Evolutionary conservation across 1,140 invertebrate species (phyloP), one percentile per base, ranked within the genome.

Genomic region (Periplaneta americana): DNA sequence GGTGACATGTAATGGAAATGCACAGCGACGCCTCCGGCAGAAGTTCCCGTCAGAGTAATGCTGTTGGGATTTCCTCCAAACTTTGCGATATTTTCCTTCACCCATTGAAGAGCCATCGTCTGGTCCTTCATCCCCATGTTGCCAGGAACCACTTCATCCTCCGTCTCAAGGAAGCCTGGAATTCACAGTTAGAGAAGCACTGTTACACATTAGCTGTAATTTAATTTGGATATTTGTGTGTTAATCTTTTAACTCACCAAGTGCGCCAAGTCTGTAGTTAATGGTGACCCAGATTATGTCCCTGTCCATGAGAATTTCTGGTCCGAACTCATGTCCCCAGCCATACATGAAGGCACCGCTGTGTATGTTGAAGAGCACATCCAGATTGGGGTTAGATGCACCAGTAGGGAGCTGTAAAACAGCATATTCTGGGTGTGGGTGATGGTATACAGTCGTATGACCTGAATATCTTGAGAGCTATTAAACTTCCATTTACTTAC

Each of bases 101-200:
- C 87, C 93, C 93, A 94, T 82, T 90, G 87, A 4, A 94, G 82
- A 6, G 93, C 93, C 80, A 90, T 85, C 0, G 89, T 86, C 85
- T 94, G 93, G 87, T 95, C 94, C 85, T 92, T 92, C 5, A 95
- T 83, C 0, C 93, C 93, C 57, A 88, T 89, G 86, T 94, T 94
- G 1, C 93, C 93, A 4, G 91, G 89, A 4, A 89, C 86, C 5
- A 87, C 85, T 0, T 87, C 85, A 82, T 93, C 91, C 4, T 89
- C 91, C 0, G 91, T 91, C 79, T 91, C 91, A 0, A 92, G 85
- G 85, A 93, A 93, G 31, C 92, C 90, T 90, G 84, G 6, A 83
- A 84, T 75, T 35, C 22, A 35, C 15, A 15, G 15, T 37, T 37
- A 15, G 36, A 37, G 15, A 8, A 37, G 74, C 11, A 1, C 3